Evolutionary conservation across 1,140 invertebrate genomes (phyloP).

Genomic region (Epicauta chinensis): DNA sequence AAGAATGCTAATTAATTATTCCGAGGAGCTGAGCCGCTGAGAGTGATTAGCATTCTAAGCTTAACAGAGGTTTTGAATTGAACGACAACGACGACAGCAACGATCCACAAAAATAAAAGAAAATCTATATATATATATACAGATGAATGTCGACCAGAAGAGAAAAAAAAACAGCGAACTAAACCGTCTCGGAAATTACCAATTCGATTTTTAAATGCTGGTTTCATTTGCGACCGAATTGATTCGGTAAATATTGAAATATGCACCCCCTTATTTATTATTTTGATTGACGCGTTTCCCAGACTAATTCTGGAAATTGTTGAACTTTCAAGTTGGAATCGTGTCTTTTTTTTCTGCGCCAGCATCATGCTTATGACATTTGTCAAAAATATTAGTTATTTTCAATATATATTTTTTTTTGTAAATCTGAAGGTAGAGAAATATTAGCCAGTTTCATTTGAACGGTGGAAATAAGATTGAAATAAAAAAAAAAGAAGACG

Average conservation of each 20-base stretch:
- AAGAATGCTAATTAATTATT: constrained; percentile 46
- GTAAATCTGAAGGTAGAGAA: no score
- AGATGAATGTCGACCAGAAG: no score
- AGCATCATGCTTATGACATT: no score
- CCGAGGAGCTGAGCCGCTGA: constrained; percentile 37
- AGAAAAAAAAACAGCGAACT: no score
- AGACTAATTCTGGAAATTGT: constrained; percentile 28
- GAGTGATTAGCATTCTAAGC: constrained; percentile 41
- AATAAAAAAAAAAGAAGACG: constrained; percentile 38
- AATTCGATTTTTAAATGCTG: constrained; percentile 15
- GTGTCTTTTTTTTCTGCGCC: no score
- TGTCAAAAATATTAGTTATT: no score
- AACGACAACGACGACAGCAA: constrained; percentile 12
- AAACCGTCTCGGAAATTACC: neutral
- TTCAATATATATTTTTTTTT: no score
- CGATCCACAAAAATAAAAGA: no score
- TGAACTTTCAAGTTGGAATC: no score
- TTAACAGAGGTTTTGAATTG: constrained; percentile 31
- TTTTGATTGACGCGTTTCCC: constrained; percentile 38
- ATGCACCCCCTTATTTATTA: constrained; percentile 41
- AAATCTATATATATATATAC: no score
- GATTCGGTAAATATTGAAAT: constrained; percentile 41
- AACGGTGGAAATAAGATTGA: neutral
- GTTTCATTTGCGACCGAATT: constrained; percentile 32
- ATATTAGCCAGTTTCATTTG: no score